Percentiles rank a stretch among this genome's conserved stretches.
Conservation (phyloP, 2,888 invertebrate species). For the Lamellibrachia columna region DNA sequence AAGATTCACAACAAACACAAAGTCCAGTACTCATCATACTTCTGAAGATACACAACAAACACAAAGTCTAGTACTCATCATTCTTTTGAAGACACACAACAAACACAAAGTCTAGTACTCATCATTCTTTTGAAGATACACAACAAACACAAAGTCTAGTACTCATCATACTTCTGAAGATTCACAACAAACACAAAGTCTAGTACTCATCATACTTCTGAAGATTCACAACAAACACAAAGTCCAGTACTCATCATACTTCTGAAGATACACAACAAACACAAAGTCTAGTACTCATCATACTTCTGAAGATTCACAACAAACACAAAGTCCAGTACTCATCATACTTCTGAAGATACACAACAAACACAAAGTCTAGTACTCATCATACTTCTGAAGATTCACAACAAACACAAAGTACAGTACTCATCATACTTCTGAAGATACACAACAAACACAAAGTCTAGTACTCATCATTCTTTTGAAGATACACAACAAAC, state of each 20-base stretch:
- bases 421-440: not conserved
- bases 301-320: not conserved
- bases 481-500: too few relatives aligned
- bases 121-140: not conserved
- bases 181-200: not conserved
- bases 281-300: not conserved
- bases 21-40: slow-evolving; percentile 44
- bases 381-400: not conserved
- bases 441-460: not conserved
- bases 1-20: too few relatives aligned
- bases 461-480: too few relatives aligned
- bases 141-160: not conserved
- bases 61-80: not conserved
- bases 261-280: not conserved
- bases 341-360: slow-evolving; percentile 33
- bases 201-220: not conserved
- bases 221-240: not conserved
- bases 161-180: not conserved
- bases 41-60: too few relatives aligned
- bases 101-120: not conserved
- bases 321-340: too few relatives aligned
- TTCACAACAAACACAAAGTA: too few relatives aligned
- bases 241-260: not conserved
- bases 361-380: not conserved
- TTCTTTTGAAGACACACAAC: not conserved